Evolutionary conservation across 2,888 invertebrate species (phyloP).

Genomic region (Phalera bucephala): DNA sequence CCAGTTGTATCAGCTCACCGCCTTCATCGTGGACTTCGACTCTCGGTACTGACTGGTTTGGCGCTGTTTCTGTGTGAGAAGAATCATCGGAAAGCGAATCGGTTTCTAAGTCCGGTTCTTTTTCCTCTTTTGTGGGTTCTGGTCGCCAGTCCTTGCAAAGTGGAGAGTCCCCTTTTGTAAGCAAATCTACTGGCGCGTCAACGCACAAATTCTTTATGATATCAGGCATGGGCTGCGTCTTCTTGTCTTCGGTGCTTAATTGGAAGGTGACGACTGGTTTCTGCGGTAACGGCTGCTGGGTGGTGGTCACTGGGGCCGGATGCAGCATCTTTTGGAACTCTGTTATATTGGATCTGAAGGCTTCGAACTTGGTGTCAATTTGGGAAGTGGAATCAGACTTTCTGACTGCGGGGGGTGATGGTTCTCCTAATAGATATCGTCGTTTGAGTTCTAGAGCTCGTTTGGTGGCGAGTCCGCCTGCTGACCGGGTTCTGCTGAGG

Average conservation of each 20-base stretch:
- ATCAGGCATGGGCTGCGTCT: slow-evolving; percentile 83
- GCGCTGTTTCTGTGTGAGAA: slow-evolving; percentile 63
- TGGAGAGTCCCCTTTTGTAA: slow-evolving; percentile 59
- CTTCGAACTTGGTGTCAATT: slow-evolving; percentile 92
- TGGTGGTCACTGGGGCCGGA: slow-evolving; percentile 84
- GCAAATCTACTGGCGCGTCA: slow-evolving; percentile 66
- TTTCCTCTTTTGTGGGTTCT: slow-evolving; percentile 72
- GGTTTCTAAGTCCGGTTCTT: slow-evolving; percentile 80
- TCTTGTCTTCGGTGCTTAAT: slow-evolving; percentile 57
- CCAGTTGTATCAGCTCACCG: slow-evolving; percentile 85
- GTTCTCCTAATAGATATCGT: slow-evolving; percentile 90
- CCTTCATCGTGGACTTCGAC: slow-evolving; percentile 89
- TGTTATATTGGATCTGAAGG: slow-evolving; percentile 92
- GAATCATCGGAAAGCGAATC: slow-evolving; percentile 81
- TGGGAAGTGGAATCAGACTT: slow-evolving; percentile 93
- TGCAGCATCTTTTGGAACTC: slow-evolving; percentile 94
- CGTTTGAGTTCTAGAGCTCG: slow-evolving; percentile 94
- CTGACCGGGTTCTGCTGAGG: slow-evolving; percentile 91
- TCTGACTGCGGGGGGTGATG: slow-evolving; percentile 87
- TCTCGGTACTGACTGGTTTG: slow-evolving; percentile 84
- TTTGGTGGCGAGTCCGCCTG: slow-evolving; percentile 94
- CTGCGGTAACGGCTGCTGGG: slow-evolving; percentile 27
- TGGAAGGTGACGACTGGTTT: slow-evolving; percentile 55
- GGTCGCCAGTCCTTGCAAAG: slow-evolving; percentile 65
- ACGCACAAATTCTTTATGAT: slow-evolving; percentile 77